Evolutionary conservation across 2,797 vertebrate species (phyloP), one percentile per base, ranked within the genome.

Genomic region (Dipus sagitta): DNA sequence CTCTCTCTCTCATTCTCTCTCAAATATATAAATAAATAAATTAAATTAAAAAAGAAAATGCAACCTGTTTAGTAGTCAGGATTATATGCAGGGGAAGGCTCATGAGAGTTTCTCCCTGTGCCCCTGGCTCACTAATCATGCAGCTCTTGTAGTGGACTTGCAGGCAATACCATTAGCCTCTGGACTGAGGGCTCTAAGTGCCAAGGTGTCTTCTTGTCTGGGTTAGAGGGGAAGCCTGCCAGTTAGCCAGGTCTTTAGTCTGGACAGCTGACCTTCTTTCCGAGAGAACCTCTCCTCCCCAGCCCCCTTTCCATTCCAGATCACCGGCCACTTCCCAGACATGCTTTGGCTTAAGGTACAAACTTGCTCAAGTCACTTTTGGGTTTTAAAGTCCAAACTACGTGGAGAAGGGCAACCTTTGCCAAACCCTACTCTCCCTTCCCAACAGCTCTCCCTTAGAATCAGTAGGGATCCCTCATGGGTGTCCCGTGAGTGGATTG

Each of bases 21-120:
- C 47, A 47, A 47, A 47, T 47, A 47, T 47, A 47, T 47, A 47
- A 47, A 47, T 47, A 47, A 47, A 47, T 38, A 38, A 38, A 38
- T 47, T 47, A 47, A 47, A 47, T 11, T 47, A 47, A 47, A 47
- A 47, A 47, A 47, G 81, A 93, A 88, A 97, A 85, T 79, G 6
- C 47, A 20, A 64, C 32, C 11, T 68, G 28, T 94, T 94, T 86
- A 84, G 87, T 42, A 86, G 18, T 80, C 70, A 86, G 93, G 88
- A 93, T 86, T 86, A 68, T 84, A 67, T 74, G 23, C 34, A 14
- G 12, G 32, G 52, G 17, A 86, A 58, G 80, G 72, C 74, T 68
- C 5, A 1, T 28, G 52, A 26, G 52, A 77, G 77, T 32, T 24
- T 42, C 3, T 21, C 0, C 6, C 34, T 74, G 3, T 93, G 18